Percentiles rank a stretch among this genome's conserved stretches.
Conservation (phyloP, 35 echinoderm and acorn worm genomes). For the Lytechinus variegatus region DNA sequence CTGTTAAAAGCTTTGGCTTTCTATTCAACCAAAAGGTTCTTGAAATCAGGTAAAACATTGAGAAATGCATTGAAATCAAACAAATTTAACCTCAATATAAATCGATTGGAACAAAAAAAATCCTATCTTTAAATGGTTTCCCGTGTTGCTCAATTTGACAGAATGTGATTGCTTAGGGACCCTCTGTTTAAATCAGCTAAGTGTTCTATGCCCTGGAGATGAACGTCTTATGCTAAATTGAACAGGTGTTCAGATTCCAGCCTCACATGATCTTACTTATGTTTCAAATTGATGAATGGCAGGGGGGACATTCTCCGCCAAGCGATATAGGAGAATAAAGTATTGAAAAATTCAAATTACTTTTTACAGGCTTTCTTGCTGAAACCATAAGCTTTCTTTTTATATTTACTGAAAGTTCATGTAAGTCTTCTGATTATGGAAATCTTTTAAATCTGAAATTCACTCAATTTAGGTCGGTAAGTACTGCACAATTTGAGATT, state of each 20-base stretch:
- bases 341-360: not conserved
- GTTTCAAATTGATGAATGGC: not conserved
- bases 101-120: not conserved
- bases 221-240: not conserved
- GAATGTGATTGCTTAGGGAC: not conserved
- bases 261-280: not conserved
- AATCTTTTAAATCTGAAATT: too few relatives aligned
- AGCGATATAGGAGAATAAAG: not conserved
- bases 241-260: not conserved
- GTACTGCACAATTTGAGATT: too few relatives aligned
- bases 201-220: not conserved
- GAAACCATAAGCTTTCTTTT: too few relatives aligned
- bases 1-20: too few relatives aligned
- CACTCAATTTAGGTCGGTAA: too few relatives aligned
- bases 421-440: too few relatives aligned
- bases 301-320: not conserved
- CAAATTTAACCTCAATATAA: not conserved
- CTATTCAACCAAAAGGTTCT: not conserved
- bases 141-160: not conserved
- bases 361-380: too few relatives aligned
- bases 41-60: not conserved
- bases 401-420: too few relatives aligned
- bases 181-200: conserved; percentile 12
- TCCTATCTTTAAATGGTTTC: not conserved
- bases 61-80: not conserved